Conservation (phyloP, 2,113 vertebrate genomes). For the Myotis davidii region DNA sequence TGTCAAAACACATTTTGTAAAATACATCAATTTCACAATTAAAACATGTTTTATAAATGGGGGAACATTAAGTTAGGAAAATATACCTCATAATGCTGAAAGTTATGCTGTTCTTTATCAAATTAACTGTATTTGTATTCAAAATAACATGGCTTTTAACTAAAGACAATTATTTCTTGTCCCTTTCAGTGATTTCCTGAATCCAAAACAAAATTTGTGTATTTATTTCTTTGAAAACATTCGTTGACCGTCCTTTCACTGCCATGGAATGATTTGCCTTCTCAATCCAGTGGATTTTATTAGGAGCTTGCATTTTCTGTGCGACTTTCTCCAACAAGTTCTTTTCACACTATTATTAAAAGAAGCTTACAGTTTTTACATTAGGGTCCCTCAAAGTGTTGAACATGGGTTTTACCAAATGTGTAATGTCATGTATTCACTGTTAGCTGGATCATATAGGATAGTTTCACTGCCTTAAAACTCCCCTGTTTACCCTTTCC, state of each 20-base stretch:
- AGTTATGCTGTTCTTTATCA: slow-evolving; percentile 63
- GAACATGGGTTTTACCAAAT: background rate
- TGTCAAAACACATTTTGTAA: slow-evolving; percentile 70
- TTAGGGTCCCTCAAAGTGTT: background rate
- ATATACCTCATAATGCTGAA: slow-evolving; percentile 65
- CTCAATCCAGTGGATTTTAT: slow-evolving; percentile 82
- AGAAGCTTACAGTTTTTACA: background rate
- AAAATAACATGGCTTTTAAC: slow-evolving; percentile 54
- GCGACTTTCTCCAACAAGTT: slow-evolving; percentile 86
- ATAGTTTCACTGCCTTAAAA: background rate
- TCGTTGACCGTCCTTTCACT: slow-evolving; percentile 88
- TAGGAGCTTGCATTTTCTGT: slow-evolving; percentile 89
- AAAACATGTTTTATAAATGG: slow-evolving; percentile 67
- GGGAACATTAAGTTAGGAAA: slow-evolving; percentile 66
- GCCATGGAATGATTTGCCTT: slow-evolving; percentile 93
- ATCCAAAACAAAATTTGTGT: slow-evolving; percentile 91
- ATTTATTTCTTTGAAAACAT: slow-evolving; percentile 92
- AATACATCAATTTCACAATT: slow-evolving; percentile 70
- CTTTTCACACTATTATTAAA: slow-evolving; percentile 75
- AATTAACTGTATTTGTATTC: slow-evolving; percentile 62
- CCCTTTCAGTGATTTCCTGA: slow-evolving; percentile 79
- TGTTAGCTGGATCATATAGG: background rate
- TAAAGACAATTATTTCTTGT: slow-evolving; percentile 67
- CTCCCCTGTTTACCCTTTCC: background rate
- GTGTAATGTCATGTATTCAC: background rate